These are phyloP conservation scores for Deroptyus accipitrinus DNA, from an alignment of 2,113 vertebrate genomes.

Conservation along the genomic window DNA sequence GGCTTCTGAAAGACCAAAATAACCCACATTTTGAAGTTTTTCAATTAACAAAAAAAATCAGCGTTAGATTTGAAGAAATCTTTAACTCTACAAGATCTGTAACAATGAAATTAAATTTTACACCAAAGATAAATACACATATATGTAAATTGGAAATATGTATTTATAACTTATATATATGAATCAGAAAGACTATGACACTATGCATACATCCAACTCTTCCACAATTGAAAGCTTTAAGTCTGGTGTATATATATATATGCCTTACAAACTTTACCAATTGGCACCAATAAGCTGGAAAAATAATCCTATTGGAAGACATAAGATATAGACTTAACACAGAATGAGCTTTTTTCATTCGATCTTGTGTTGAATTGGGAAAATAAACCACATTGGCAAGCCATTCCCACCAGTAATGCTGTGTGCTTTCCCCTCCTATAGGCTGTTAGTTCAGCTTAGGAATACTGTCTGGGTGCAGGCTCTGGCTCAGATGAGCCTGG, in stretches of 20 bases:
- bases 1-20: background rate
- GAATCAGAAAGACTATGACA: background rate
- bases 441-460: background rate
- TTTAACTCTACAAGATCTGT: background rate
- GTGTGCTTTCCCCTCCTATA: background rate
- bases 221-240: background rate
- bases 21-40: background rate
- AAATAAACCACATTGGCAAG: background rate
- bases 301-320: background rate
- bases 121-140: rapidly evolving
- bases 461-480: background rate
- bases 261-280: background rate
- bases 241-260: background rate
- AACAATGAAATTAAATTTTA: background rate
- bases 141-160: background rate
- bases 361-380: background rate
- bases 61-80: background rate
- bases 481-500: rapidly evolving
- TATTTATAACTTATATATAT: background rate
- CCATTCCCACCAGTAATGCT: background rate
- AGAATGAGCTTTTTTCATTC: background rate
- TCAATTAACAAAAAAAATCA: background rate
- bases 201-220: background rate
- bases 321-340: rapidly evolving
- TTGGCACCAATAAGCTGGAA: background rate